Evolutionary conservation across 2,113 vertebrate species (phyloP).

Genomic region (Pteropus alecto): DNA sequence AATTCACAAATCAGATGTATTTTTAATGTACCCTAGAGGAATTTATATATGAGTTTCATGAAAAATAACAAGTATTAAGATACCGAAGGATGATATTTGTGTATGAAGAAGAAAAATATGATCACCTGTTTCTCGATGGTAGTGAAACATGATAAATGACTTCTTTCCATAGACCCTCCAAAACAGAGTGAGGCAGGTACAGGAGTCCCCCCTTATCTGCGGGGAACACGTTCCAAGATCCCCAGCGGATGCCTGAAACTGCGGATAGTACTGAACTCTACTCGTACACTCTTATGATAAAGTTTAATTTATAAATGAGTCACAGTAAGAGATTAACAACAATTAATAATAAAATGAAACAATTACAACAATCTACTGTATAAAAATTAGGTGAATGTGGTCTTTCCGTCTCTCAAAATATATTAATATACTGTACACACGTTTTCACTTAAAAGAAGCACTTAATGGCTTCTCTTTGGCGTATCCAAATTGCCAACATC

Average conservation of each 20-base stretch:
- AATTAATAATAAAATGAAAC: not conserved
- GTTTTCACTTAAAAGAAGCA: not conserved
- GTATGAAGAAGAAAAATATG: constrained; percentile 38
- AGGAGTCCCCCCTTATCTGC: not conserved
- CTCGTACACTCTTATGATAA: not conserved
- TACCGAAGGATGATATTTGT: constrained; percentile 41
- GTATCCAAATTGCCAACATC: not conserved
- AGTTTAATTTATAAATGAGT: not conserved
- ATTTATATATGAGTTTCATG: not conserved
- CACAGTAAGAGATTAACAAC: not conserved
- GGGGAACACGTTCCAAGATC: not conserved
- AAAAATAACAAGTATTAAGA: constrained; percentile 51
- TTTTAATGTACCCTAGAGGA: not conserved
- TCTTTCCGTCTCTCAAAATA: not conserved
- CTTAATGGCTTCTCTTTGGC: not conserved
- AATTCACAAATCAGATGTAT: not conserved
- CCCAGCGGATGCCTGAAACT: not conserved
- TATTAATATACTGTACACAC: no score
- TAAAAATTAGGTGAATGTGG: not conserved
- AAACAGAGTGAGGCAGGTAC: not conserved
- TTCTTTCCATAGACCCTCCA: constrained; percentile 57
- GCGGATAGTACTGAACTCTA: not conserved
- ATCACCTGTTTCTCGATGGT: constrained; percentile 39
- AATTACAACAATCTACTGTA: not conserved
- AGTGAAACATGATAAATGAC: constrained; percentile 68